A percentile compares a stretch with the other conserved stretches of the same genome.
Evolutionary conservation across 2,113 vertebrate species (phyloP).

Genomic region (Xenus cinereus): DNA sequence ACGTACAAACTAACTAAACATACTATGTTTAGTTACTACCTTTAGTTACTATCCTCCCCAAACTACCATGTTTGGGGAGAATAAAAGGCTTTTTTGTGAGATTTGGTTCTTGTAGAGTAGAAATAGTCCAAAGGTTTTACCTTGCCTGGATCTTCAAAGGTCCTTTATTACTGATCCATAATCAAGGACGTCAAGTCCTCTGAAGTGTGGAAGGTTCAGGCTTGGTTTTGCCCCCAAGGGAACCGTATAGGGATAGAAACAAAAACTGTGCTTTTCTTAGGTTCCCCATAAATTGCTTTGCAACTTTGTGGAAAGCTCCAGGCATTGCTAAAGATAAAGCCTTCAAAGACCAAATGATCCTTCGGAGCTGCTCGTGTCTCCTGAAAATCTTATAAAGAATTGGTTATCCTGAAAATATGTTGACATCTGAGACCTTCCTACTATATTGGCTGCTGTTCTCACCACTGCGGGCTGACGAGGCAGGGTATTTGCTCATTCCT

Average conservation of each 20-base stretch:
- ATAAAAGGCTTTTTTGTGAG: background rate
- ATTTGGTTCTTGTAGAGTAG: background rate
- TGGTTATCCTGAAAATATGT: background rate
- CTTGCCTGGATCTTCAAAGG: background rate
- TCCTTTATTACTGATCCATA: background rate
- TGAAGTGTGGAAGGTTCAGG: background rate
- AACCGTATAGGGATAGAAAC: background rate
- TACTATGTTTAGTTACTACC: too few relatives aligned
- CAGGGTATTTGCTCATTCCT: background rate
- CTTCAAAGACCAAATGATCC: background rate
- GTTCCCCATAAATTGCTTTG: background rate
- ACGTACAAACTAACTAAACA: too few relatives aligned
- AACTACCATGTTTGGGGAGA: accelerated
- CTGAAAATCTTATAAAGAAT: background rate
- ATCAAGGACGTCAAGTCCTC: background rate
- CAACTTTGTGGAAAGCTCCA: background rate
- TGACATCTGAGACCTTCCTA: background rate
- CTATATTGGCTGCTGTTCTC: background rate
- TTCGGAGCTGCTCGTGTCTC: background rate
- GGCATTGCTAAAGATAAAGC: background rate
- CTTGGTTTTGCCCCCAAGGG: background rate
- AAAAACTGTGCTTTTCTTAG: background rate
- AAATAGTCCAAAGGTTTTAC: background rate
- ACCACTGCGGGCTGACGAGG: background rate
- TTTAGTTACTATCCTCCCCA: too few relatives aligned